phyloP scores from a whole-genome alignment of 2,113 vertebrate species.

The Pungitius pungitius region DNA sequence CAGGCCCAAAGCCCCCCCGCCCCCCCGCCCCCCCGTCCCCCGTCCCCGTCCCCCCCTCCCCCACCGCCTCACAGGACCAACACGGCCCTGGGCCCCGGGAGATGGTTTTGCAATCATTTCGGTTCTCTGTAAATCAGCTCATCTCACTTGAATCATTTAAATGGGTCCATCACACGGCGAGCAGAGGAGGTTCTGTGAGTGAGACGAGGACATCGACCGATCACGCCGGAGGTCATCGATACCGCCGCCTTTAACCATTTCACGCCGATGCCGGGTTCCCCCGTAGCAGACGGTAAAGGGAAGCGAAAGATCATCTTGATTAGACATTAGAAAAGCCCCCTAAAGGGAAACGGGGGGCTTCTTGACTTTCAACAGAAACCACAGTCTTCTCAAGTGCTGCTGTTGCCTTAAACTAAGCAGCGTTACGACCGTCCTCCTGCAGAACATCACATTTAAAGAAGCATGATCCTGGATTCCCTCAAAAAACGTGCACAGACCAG shows the following conservation, averaged over 20 bases:
- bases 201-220: too few species aligned
- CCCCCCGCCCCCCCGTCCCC: not conserved
- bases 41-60: too few species aligned
- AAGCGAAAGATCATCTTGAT: not conserved
- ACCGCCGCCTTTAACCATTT: not conserved
- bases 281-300: not conserved
- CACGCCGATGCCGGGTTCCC: not conserved
- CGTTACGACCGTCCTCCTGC: too few species aligned
- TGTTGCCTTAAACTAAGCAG: not conserved
- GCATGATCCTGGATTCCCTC: not conserved
- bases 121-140: not conserved
- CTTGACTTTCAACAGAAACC: not conserved
- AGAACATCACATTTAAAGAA: not conserved
- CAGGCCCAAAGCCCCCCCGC: slow-evolving; percentile 17
- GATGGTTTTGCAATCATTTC: slow-evolving; percentile 15
- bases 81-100: slow-evolving; percentile 14
- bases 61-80: not conserved
- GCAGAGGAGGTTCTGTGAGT: not conserved
- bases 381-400: not conserved
- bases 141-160: not conserved
- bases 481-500: not conserved
- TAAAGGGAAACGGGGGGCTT: not conserved
- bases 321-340: not conserved
- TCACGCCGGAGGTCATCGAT: not conserved
- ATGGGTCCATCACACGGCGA: not conserved